phyloP scores from a whole-genome alignment of 2,888 invertebrate species.

The Drosophila flavopinicola region DNA sequence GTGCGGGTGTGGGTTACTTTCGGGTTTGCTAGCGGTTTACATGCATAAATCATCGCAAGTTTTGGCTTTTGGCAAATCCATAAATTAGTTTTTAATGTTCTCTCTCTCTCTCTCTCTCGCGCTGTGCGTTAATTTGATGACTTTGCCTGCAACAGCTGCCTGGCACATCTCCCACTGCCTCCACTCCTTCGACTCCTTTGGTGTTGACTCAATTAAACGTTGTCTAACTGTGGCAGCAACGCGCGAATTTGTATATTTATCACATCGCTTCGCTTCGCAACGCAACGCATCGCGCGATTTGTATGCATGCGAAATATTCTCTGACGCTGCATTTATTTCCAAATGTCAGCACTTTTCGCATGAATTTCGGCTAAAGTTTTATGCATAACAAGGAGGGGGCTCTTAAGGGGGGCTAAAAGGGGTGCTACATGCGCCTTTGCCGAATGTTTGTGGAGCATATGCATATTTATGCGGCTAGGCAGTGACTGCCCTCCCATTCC shows the following conservation, averaged over 20 bases:
- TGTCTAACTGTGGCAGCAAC: slow-evolving; percentile 56
- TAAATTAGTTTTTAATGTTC: slow-evolving; percentile 77
- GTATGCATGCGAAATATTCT: slow-evolving; percentile 64
- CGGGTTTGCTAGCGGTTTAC: slow-evolving; percentile 22
- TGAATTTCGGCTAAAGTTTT: slow-evolving; percentile 59
- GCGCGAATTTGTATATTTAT: slow-evolving; percentile 65
- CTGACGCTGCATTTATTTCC: slow-evolving; percentile 71
- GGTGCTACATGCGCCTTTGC: slow-evolving; percentile 46
- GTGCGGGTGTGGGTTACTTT: background rate
- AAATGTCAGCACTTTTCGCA: slow-evolving; percentile 73
- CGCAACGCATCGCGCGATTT: slow-evolving; percentile 49
- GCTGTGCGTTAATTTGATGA: slow-evolving; percentile 61
- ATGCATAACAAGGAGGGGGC: background rate
- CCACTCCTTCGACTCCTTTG: background rate
- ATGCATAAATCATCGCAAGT: slow-evolving; percentile 66
- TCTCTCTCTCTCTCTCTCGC: background rate
- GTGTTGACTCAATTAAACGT: slow-evolving; percentile 75
- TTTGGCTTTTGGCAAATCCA: slow-evolving; percentile 67
- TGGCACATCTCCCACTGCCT: background rate
- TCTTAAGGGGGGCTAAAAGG: background rate
- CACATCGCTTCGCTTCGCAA: slow-evolving; percentile 21
- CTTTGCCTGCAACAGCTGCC: slow-evolving; percentile 14
- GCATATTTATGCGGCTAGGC: slow-evolving; percentile 68
- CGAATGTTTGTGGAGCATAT: slow-evolving; percentile 66
- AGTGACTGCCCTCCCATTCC: slow-evolving; percentile 24